Base-by-base conservation (phyloP, 2,888 invertebrate genomes). In the Petrophora chlorosata region DNA sequence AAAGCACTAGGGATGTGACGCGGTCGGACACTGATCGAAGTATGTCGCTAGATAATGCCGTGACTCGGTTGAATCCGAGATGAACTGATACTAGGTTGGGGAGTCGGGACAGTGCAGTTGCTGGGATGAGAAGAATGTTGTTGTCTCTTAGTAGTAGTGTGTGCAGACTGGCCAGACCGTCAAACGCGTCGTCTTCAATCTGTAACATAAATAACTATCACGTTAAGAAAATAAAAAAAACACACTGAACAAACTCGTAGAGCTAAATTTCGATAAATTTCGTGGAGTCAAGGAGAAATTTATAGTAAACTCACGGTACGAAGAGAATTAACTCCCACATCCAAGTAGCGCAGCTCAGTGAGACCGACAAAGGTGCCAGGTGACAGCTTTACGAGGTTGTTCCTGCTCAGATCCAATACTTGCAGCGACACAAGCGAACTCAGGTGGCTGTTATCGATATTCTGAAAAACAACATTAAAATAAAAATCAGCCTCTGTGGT, bases 111-210 rank as follows among this genome's bases (percentile, higher is more conserved):
- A 97, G 84, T 0, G 97, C 96, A 28, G 95, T 94, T 0, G 96
- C 95, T 0, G 97, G 98, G 26, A 97, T 94, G 0, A 96, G 85
- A 0, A 97, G 91, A 42, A 98, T 95, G 59, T 97, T 97, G 82
- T 98, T 97, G 77, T 98, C 97, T 64, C 94, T 94, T 5, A 98
- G 89, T 16, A 95, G 93, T 0, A 98, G 85, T 23, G 94, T 94
- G 76, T 95, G 93, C 9, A 98, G 85, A 61, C 92, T 94, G 19
- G 93, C 92, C 54, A 97, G 81, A 0, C 97, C 97, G 71, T 96
- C 96, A 66, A 97, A 95, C 0, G 96, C 95, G 57, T 96, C 96
- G 65, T 96, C 96, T 85, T 97, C 97, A 51, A 97, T 94, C 96
- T 96, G 83, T 13, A 75, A 74, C 7, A 34, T 47, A 49, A 39